Evolutionary conservation across 2,797 vertebrate genomes (phyloP).

Genomic region (Acrossocheilus fasciatus): DNA sequence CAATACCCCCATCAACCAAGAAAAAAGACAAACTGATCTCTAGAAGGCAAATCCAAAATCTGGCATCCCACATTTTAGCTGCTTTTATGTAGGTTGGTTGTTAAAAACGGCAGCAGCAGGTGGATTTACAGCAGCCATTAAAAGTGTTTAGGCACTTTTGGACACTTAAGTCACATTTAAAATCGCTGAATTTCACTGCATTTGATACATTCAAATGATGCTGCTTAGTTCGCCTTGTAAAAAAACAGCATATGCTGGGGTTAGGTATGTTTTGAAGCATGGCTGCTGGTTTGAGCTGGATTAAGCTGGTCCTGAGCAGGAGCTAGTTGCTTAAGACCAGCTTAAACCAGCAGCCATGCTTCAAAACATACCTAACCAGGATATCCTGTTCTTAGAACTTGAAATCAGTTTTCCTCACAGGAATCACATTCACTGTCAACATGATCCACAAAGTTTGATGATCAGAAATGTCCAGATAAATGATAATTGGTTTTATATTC

Average conservation of each 20-base stretch:
- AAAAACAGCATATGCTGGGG: background rate
- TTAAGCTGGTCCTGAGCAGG: no score
- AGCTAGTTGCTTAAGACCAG: no score
- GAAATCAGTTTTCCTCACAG: no score
- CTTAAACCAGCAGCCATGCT: no score
- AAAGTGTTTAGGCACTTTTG: background rate
- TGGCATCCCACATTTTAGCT: background rate
- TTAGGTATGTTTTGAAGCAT: no score
- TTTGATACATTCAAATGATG: background rate
- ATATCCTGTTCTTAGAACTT: no score
- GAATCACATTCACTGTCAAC: background rate
- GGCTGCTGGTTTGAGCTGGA: no score
- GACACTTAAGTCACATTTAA: conserved; percentile 5
- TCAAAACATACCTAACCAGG: no score
- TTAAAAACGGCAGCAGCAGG: background rate
- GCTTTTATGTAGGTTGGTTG: background rate
- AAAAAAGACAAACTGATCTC: background rate
- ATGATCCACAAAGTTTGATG: background rate
- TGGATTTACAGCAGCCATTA: background rate
- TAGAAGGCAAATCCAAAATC: background rate
- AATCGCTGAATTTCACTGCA: background rate
- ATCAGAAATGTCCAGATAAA: background rate
- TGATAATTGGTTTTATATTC: background rate
- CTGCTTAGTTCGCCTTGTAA: background rate
- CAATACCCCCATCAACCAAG: conserved; percentile 4